These are phyloP conservation scores for Daphoenositta chrysoptera DNA, from an alignment of 2,113 vertebrate genomes.

Conservation along the genomic window DNA sequence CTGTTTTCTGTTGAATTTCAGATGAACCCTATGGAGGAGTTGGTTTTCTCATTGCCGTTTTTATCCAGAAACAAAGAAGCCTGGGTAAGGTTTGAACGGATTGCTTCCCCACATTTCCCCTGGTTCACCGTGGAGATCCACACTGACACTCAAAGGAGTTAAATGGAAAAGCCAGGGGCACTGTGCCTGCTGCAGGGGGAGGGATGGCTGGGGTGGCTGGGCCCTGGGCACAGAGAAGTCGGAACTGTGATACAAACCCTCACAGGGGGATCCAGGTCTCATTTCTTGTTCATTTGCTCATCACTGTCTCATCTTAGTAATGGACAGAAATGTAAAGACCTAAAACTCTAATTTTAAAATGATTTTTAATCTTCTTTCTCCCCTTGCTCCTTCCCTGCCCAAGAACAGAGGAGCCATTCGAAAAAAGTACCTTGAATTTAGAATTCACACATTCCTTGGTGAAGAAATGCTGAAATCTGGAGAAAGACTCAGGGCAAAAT, in stretches of 20 bases:
- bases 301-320: background rate
- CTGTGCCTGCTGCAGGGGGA: background rate
- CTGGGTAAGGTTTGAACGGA: background rate
- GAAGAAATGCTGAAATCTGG: background rate
- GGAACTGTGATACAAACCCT: background rate
- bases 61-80: background rate
- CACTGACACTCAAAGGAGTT: background rate
- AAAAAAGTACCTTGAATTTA: background rate
- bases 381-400: background rate
- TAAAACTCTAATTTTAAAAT: background rate
- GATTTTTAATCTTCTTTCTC: background rate
- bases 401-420: background rate
- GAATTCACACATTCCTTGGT: background rate
- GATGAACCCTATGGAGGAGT: background rate
- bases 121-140: background rate
- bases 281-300: background rate
- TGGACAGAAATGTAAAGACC: background rate
- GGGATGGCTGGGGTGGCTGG: background rate
- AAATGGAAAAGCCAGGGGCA: background rate
- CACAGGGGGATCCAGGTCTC: background rate
- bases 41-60: background rate
- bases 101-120: background rate
- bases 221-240: background rate
- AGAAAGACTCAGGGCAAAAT: background rate
- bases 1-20: conserved; percentile 14